Evolutionary conservation across 2,888 invertebrate genomes (phyloP), one percentile per base, ranked within the genome.

Genomic region (Ichneumoninae sp.): DNA sequence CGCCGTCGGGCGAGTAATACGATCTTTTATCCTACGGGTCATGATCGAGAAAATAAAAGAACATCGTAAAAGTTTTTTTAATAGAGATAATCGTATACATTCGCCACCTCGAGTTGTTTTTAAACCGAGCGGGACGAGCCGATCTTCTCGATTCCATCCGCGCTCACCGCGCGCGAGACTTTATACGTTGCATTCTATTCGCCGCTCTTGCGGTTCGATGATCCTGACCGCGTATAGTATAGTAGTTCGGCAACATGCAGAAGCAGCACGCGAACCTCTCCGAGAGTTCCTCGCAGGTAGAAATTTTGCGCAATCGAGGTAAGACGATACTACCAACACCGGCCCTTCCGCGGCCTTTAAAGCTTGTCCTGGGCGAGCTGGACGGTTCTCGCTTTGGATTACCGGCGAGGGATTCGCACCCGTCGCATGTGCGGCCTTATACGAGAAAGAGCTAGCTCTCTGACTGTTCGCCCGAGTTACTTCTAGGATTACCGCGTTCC

Each of bases 311-410:
- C 82, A 89, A 87, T 82, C 54, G 85, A 71, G 80, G 80, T 90
- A 90, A 90, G 88, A 90, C 87, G 89, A 90, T 90, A 89, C 83
- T 65, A 86, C 22, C 36, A 70, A 52, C 60, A 57, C 10, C 57
- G 81, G 70, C 76, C 62, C 74, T 47, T 44, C n/a, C 30, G 60
- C 74, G 69, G 70, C 69, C 75, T 76, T 81, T 76, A 44, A 70
- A 76, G n/a, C 70, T 65, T 54, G 52, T 65, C 52, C 26, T 19
- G 62, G 40, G 26, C 26, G 50, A 44, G 52, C 36, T 65, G 26
- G 60, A 60, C 30, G 60, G 30, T 16, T 16, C 71, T 44, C 81
- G 76, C 76, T 82, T 76, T 76, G 76, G 65, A 76, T 82, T 76
- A 76, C 81, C 40, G 44, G 33, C 62, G 36, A 60, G 26, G 52